Base-by-base conservation (phyloP, 2,797 vertebrate species). In the Hypotaenidia okinawae region DNA sequence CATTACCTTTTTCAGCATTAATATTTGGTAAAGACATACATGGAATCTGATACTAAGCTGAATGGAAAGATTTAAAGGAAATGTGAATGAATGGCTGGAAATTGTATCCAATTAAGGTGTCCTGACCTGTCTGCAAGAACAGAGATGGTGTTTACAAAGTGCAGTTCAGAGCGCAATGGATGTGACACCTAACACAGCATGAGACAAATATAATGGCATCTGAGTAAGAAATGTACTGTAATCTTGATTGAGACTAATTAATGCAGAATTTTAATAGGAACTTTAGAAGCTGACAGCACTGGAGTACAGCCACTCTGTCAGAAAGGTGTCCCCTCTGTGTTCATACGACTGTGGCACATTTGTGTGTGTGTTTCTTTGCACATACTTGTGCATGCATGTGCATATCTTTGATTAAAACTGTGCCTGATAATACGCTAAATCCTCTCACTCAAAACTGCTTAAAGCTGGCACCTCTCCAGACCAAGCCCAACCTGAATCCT, bases 251-350 rank as follows among this genome's bases (percentile, higher is more conserved):
- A 78, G 30, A 67, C 51, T 76, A 81, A 94, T 82, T 84, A 33
- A 64, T 45, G 16, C 19, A 69, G 81, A 89, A 69, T 87, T 91
- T 93, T 58, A 73, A 82, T 47, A 73, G 7, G n/a, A 94, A 25
- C 27, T 78, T 87, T 16, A 64, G 70, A 88, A 93, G 75, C 43
- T 80, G 24, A 33, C 32, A 85, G 21, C 51, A 17, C 28, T n/a
- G 35, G 28, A 25, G 35, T 51, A 66, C 23, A 85, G 45, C 24
- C 33, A 10, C 10, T 51, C 19, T 69, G 43, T 39, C 18, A 70
- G 49, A 76, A 68, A 80, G 22, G 13, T 57, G 25, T 21, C 3
- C 49, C 8, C 59, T 84, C 19, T 73, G 27, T 0, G 0, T 25
- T 61, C 2, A 2, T 11, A 3, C 7, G 16, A 43, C 10, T 6